Evolutionary conservation across 2,888 invertebrate species (phyloP).

Genomic region (Coleophora deauratella): DNA sequence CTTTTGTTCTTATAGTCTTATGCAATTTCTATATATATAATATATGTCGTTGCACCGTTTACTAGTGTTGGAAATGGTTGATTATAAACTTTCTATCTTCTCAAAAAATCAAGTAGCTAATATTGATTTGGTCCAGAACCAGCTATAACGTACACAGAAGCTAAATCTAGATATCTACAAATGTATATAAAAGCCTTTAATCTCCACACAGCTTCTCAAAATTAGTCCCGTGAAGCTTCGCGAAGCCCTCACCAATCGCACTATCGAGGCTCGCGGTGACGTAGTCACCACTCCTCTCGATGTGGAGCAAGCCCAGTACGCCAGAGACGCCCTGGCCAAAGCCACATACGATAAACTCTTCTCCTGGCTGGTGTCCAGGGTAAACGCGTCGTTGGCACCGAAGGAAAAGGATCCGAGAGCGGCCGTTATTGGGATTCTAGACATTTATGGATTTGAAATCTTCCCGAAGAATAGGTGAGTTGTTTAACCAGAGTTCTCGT

Average conservation of each 20-base stretch:
- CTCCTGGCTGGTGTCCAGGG: conserved; percentile 88
- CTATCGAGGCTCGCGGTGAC: conserved; percentile 90
- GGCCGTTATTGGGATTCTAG: conserved; percentile 89
- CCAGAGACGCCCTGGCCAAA: conserved; percentile 92
- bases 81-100: no score
- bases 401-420: conserved; percentile 71
- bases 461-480: conserved; percentile 87
- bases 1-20: no score
- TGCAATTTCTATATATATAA: no score
- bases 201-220: conserved; percentile 77
- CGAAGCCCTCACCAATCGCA: conserved; percentile 85
- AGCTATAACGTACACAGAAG: no score
- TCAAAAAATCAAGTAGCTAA: no score
- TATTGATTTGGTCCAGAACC: no score
- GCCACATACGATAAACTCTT: conserved; percentile 93
- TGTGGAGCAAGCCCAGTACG: conserved; percentile 87
- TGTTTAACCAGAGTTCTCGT: no score
- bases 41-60: no score
- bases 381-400: conserved; percentile 84
- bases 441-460: conserved; percentile 96
- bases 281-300: conserved; percentile 87
- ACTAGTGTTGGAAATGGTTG: no score
- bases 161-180: no score
- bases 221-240: conserved; percentile 78
- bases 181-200: background rate